Evolutionary conservation across 2,888 invertebrate species (phyloP), one percentile per base, ranked within the genome.

Genomic region (Hololepta plana): DNA sequence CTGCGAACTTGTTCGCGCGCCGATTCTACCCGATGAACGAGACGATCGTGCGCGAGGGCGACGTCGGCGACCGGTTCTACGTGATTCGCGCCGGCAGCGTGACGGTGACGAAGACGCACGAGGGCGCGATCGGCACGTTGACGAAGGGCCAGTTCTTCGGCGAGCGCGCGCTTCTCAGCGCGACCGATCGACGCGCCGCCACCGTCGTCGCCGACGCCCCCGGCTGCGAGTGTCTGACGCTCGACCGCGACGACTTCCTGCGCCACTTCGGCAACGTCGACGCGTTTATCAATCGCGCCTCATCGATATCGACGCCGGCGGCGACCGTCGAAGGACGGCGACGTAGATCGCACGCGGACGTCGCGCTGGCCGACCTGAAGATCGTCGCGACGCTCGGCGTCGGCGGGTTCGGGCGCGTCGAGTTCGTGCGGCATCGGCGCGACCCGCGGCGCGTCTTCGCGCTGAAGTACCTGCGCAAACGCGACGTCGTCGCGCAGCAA

Each of bases 331-430:
- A 23, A 12, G 3, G 15, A 11, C 9, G 10, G 8, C n/a, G n/a
- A n/a, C n/a, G n/a, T n/a, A n/a, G n/a, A n/a, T n/a, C n/a, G n/a
- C n/a, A n/a, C n/a, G n/a, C n/a, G n/a, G n/a, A n/a, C n/a, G 62
- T 93, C 14, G 62, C 72, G 29, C 55, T 93, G 23, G 64, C 67
- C 13, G 81, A 91, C 42, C 58, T 95, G 37, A 77, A 79, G 41
- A 69, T 75, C 32, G 61, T 85, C 10, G 79, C 79, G 12, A 90
- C 88, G 0, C 61, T 93, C 37, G 93, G 93, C 2, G 79, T 90
- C 8, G 93, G 93, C 4, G 91, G 90, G 2, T 90, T 90, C 46
- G 90, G 90, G 1, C 64, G 87, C 2, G 90, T 90, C 0, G 87
- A 84, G 45, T 58, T 85, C 32, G 77, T 77, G 14, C 67, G 71